Evolutionary conservation across 2,888 invertebrate genomes (phyloP).

Genomic region (Nomada lathburiana): DNA sequence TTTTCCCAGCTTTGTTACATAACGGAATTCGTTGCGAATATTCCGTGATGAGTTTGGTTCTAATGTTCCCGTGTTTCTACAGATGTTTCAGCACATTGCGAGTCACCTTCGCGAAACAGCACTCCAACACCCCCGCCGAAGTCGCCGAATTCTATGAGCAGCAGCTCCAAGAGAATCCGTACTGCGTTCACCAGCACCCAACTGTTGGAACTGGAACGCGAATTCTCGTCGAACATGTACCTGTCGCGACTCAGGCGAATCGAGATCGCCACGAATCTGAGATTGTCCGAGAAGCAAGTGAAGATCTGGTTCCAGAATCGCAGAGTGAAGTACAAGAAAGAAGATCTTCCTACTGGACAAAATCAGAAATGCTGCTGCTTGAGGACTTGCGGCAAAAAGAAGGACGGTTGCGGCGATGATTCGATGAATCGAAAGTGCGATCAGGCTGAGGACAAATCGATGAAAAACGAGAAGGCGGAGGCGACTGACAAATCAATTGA

Average conservation of each 20-base stretch:
- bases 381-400: conserved; percentile 84
- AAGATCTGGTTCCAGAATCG: conserved; percentile 98
- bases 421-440: conserved; percentile 60
- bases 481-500: conserved; percentile 25
- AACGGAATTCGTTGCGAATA: not conserved
- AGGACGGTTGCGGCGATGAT: conserved; percentile 71
- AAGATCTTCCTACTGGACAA: conserved; percentile 87
- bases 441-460: conserved; percentile 61
- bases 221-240: conserved; percentile 96
- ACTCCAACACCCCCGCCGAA: conserved; percentile 84
- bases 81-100: conserved; percentile 83
- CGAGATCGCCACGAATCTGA: conserved; percentile 95
- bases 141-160: conserved; percentile 79
- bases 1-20: not conserved
- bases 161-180: conserved; percentile 94
- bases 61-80: conserved; percentile 44
- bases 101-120: conserved; percentile 84
- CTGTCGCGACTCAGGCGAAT: conserved; percentile 94
- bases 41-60: not conserved
- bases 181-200: conserved; percentile 97
- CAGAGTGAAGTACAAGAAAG: conserved; percentile 96
- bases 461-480: conserved; percentile 56
- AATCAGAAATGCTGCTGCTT: conserved; percentile 85
- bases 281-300: conserved; percentile 97
- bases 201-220: conserved; percentile 91